Conservation (phyloP, 2,888 invertebrate genomes). For the Norana najaformis region DNA sequence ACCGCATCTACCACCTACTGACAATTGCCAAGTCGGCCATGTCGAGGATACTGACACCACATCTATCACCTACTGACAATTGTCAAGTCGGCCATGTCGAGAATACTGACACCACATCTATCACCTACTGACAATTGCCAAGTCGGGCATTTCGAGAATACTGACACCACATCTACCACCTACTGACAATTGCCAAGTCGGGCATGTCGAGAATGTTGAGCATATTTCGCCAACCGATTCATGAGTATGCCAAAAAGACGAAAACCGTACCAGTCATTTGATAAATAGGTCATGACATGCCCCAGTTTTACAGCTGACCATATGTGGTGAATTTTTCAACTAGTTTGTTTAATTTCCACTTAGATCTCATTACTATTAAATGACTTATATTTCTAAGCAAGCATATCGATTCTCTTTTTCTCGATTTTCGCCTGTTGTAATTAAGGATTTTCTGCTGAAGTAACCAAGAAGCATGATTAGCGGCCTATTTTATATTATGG, state of each 20-base stretch:
- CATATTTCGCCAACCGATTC: background rate
- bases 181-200: too few species aligned
- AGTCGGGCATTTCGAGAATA: background rate
- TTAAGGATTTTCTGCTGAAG: background rate
- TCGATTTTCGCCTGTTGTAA: too few species aligned
- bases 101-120: background rate
- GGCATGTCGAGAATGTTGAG: background rate
- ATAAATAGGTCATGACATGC: background rate
- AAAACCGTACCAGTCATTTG: background rate
- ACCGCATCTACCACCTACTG: background rate
- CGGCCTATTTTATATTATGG: too few species aligned
- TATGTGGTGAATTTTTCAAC: background rate
- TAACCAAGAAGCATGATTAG: too few species aligned
- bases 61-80: background rate
- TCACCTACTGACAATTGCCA: background rate
- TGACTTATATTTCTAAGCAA: background rate
- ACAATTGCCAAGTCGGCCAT: background rate
- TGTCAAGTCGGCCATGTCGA: too few species aligned
- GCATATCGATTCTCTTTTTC: too few species aligned
- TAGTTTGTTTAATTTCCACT: background rate
- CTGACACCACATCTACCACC: background rate
- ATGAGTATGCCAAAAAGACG: too few species aligned
- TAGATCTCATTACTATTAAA: background rate
- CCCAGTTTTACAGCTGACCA: background rate
- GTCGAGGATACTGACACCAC: background rate